phyloP scores from a whole-genome alignment of 2,797 vertebrate species.

The Pipistrellus pipistrellus region DNA sequence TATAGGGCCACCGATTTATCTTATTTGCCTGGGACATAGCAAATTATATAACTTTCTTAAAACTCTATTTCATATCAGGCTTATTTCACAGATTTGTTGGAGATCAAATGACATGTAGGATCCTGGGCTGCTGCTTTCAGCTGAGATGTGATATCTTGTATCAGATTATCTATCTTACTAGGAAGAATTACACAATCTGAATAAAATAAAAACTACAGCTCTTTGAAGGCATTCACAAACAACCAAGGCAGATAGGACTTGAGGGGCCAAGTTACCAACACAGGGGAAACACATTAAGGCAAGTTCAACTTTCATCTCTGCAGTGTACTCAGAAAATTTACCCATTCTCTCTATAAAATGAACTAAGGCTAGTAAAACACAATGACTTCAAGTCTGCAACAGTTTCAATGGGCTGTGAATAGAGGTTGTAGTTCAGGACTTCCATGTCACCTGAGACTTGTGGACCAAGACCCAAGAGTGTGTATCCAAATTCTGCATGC shows the following conservation, averaged over 20 bases:
- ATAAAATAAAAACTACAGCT: constrained; percentile 30
- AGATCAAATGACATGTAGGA: not conserved
- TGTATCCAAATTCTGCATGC: not conserved
- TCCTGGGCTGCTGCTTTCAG: not conserved
- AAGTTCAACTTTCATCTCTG: not conserved
- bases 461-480: not conserved
- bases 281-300: not conserved
- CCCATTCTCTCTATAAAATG: not conserved
- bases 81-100: constrained; percentile 25
- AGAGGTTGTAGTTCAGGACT: not conserved
- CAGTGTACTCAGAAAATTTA: not conserved
- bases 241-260: not conserved
- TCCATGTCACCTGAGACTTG: not conserved
- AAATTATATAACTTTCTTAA: not conserved
- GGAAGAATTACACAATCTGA: not conserved
- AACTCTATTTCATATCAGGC: constrained; percentile 13
- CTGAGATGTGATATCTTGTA: not conserved
- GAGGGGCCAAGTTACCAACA: not conserved
- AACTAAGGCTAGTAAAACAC: not conserved
- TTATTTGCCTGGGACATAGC: not conserved
- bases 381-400: not conserved
- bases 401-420: not conserved
- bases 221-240: not conserved
- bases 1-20: not conserved
- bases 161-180: not conserved